A percentile compares a stretch with the other conserved stretches of the same genome.
These are phyloP conservation scores for Drosophila flavopinicola DNA, from an alignment of 2,888 invertebrate species.

Conservation along the genomic window DNA sequence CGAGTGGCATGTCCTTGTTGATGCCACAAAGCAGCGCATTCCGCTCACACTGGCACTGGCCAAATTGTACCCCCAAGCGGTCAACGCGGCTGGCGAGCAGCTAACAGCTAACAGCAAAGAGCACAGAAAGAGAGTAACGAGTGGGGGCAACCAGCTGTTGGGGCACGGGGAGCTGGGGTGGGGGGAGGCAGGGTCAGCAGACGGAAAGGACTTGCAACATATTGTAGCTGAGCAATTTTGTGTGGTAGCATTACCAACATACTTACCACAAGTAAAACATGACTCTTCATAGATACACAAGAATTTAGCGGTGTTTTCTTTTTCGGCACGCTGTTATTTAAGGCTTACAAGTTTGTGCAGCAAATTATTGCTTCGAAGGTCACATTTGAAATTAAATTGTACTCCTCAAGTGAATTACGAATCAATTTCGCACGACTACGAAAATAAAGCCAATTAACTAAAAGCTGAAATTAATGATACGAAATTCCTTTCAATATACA, in stretches of 20 bases:
- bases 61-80: constrained; percentile 45
- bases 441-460: too few species aligned
- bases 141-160: constrained; percentile 1
- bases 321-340: neutral
- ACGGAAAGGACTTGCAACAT: constrained; percentile 1
- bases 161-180: neutral
- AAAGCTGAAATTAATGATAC: too few species aligned
- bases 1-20: constrained; percentile 59
- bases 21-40: constrained; percentile 46
- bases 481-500: too few species aligned
- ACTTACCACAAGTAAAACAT: constrained; percentile 6
- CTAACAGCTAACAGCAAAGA: neutral
- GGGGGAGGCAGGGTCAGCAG: too few species aligned
- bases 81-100: neutral
- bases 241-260: neutral
- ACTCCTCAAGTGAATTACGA: constrained; percentile 1
- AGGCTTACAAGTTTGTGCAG: neutral
- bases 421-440: too few species aligned
- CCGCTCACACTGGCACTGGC: constrained; percentile 19
- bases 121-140: constrained; percentile 12
- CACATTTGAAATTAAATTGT: neutral
- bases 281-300: neutral
- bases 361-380: too few species aligned
- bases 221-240: constrained; percentile 13
- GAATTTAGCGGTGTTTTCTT: constrained; percentile 8